These are phyloP conservation scores for Silurus glanis DNA, from an alignment of 2,113 vertebrate genomes.

Conservation along the genomic window DNA sequence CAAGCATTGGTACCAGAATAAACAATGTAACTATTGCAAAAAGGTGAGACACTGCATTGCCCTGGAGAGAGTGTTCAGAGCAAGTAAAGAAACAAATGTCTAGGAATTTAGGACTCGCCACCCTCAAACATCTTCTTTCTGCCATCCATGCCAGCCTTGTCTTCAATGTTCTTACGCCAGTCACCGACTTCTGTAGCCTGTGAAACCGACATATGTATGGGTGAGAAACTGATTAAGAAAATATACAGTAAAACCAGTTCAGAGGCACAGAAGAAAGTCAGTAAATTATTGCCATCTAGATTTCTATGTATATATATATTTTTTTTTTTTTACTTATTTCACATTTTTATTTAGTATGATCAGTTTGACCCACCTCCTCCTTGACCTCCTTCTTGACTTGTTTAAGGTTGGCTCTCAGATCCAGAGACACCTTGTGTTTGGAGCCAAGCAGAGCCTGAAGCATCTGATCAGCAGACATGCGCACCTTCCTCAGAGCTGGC, in stretches of 20 bases:
- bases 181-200: conserved; percentile 72
- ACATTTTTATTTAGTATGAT: not conserved
- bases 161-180: conserved; percentile 89
- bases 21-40: conserved; percentile 21
- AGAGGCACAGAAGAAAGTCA: not conserved
- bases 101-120: conserved; percentile 74
- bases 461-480: conserved; percentile 88
- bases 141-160: conserved; percentile 87
- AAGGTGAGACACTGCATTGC: not conserved
- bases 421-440: conserved; percentile 91
- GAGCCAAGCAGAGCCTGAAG: conserved; percentile 85
- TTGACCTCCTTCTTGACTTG: conserved; percentile 92
- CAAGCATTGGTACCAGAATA: conserved; percentile 3
- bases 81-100: conserved; percentile 27
- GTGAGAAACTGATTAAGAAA: too few species aligned
- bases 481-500: conserved; percentile 78
- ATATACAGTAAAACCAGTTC: not conserved
- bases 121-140: conserved; percentile 90
- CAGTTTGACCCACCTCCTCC: conserved; percentile 72
- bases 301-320: not conserved
- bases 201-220: not conserved
- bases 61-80: conserved; percentile 9
- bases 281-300: not conserved
- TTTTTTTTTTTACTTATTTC: not conserved
- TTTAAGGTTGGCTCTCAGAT: conserved; percentile 86